Evolutionary conservation across 2,888 invertebrate species (phyloP).

Genomic region (Mimas tiliae): DNA sequence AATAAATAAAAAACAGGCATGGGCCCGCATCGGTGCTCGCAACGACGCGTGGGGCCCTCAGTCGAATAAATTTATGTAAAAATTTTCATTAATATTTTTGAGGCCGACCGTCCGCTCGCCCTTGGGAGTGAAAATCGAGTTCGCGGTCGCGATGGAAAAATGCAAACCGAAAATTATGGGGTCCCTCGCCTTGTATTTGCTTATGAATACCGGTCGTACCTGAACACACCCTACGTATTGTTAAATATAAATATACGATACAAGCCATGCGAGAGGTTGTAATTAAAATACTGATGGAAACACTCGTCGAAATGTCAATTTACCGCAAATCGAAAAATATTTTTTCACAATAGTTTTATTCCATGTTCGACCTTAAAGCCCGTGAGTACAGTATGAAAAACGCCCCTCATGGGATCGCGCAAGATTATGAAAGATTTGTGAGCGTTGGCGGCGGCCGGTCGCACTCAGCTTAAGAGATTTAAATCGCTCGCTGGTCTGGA

Average conservation of each 20-base stretch:
- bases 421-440: conserved; percentile 86
- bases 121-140: conserved; percentile 83
- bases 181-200: conserved; percentile 83
- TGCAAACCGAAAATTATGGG: conserved; percentile 85
- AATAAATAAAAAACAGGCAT: conserved; percentile 84
- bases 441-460: conserved; percentile 75
- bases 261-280: conserved; percentile 65
- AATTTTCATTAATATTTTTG: conserved; percentile 85
- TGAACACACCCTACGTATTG: conserved; percentile 62
- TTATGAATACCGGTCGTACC: conserved; percentile 79
- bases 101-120: conserved; percentile 81
- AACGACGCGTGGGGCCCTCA: conserved; percentile 77
- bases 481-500: conserved; percentile 82
- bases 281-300: conserved; percentile 69
- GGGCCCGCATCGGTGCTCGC: conserved; percentile 68
- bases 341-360: conserved; percentile 52
- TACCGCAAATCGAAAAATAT: conserved; percentile 42
- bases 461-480: conserved; percentile 82
- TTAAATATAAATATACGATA: conserved; percentile 69
- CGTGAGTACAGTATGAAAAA: conserved; percentile 72
- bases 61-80: conserved; percentile 85
- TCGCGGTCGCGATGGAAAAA: conserved; percentile 84
- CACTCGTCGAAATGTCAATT: conserved; percentile 31
- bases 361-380: conserved; percentile 47
- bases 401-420: conserved; percentile 73